These are phyloP conservation scores for Enteromius viviparus DNA, from an alignment of 2,797 vertebrate species.

Conservation along the genomic window DNA sequence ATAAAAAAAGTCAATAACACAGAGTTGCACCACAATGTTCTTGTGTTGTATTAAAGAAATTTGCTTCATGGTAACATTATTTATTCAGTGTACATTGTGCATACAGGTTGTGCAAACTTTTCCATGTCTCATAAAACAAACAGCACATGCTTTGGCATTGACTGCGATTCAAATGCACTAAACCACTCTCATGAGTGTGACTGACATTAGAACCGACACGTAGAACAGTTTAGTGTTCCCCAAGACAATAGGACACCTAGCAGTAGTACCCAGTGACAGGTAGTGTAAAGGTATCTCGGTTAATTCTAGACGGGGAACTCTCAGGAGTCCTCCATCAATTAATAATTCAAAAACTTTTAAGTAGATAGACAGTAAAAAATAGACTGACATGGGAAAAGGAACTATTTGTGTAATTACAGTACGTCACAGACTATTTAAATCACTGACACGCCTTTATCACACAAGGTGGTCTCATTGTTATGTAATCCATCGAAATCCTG, in stretches of 20 bases:
- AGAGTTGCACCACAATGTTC: not conserved
- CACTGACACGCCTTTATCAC: constrained; percentile 24
- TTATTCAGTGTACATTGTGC: not conserved
- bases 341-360: constrained; percentile 57
- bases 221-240: constrained; percentile 24
- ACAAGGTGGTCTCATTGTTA: constrained; percentile 2
- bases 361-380: constrained; percentile 39
- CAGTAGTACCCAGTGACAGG: constrained; percentile 44
- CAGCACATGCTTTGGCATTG: not conserved
- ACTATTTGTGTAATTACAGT: constrained; percentile 54
- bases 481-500: not conserved
- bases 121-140: not conserved
- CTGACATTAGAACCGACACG: not conserved
- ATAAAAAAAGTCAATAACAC: not conserved
- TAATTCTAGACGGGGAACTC: constrained; percentile 50
- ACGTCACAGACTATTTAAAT: constrained; percentile 34
- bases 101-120: not conserved
- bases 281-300: constrained; percentile 53
- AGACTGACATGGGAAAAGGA: constrained; percentile 29
- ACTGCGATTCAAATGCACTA: constrained; percentile 9
- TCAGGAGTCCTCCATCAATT: constrained; percentile 45
- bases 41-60: not conserved
- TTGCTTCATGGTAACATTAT: not conserved
- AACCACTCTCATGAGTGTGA: not conserved
- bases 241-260: constrained; percentile 37